Percentiles rank a stretch among this genome's conserved stretches.
Conservation (phyloP, 2,113 vertebrate genomes). For the Dromaius novaehollandiae region DNA sequence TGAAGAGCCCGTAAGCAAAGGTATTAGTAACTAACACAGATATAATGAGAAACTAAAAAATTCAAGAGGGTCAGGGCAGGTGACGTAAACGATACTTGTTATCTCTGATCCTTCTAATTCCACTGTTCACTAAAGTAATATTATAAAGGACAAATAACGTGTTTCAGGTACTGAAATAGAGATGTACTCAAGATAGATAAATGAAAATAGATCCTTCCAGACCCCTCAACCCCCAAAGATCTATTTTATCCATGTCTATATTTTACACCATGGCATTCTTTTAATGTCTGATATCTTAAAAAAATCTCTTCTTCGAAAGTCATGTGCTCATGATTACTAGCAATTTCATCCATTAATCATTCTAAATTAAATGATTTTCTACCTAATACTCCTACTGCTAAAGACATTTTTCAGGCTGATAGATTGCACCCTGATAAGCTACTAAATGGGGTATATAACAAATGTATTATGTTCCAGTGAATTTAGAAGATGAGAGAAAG, state of each 20-base stretch:
- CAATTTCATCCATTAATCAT: conserved; percentile 23
- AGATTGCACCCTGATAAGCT: neutral
- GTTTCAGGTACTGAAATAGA: neutral
- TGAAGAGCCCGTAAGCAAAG: neutral
- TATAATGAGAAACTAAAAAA: neutral
- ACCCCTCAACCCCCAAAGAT: neutral
- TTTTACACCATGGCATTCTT: neutral
- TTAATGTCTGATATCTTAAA: neutral
- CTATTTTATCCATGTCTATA: neutral
- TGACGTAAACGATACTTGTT: neutral
- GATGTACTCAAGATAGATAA: neutral
- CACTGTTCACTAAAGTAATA: neutral
- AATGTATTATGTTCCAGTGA: neutral
- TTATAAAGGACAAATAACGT: neutral
- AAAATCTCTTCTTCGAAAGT: neutral
- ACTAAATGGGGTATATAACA: neutral
- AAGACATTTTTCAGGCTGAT: neutral
- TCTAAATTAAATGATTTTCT: neutral
- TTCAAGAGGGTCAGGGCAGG: neutral
- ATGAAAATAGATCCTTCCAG: neutral
- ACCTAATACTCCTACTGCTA: neutral
- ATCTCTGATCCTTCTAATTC: neutral
- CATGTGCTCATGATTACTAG: neutral
- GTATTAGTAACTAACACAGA: neutral
- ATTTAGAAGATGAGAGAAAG: neutral